Base-by-base conservation (phyloP, 2,888 invertebrate species). In the Nasonia oneida region DNA sequence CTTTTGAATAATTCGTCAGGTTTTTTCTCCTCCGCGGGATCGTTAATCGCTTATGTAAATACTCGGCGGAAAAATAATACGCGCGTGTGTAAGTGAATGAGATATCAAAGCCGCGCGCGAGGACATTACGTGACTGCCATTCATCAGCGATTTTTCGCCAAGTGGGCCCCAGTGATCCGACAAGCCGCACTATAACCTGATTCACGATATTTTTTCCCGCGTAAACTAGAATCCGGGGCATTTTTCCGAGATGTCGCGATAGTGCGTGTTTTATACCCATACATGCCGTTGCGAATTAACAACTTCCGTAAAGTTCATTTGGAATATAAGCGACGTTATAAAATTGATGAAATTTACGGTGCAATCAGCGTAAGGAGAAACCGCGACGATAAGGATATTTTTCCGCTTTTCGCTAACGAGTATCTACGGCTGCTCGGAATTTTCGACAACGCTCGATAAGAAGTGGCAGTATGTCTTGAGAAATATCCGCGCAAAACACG, bases 281-380 rank as follows among this genome's bases (percentile, higher is more conserved):
- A 39, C 10, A n/a, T n/a, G 42, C 39, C 75, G 37, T 57, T 77
- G n/a, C 70, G 33, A 39, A 57, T 42, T 77, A 77, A 71, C 42
- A 53, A 83, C 83, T 83, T 83, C 83, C 83, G 70, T 42, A 57
- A 83, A 53, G 83, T 42, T 70, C 70, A 50, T 81, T 81, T 39
- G 74, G 61, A 81, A 61, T 81, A 42, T n/a, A 29, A 29, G 29
- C 29, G 23, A 33, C 18, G 47, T 81, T 64, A 74, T 64, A 23
- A 47, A 74, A 42, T 47, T 33, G 61, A 81, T 53, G 53, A 80
- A 80, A 80, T 71, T 80, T 80, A 53, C 39, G 14, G 37, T 14
- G 70, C 15, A 29, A 79, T 79, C 47, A 47, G 70, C 15, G 37
- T 64, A 37, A 37, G 37, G 10, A 23, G 29, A 15, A 29, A 29